Evolutionary conservation across 2,113 vertebrate species (phyloP).

Genomic region (Cnemophilus loriae): DNA sequence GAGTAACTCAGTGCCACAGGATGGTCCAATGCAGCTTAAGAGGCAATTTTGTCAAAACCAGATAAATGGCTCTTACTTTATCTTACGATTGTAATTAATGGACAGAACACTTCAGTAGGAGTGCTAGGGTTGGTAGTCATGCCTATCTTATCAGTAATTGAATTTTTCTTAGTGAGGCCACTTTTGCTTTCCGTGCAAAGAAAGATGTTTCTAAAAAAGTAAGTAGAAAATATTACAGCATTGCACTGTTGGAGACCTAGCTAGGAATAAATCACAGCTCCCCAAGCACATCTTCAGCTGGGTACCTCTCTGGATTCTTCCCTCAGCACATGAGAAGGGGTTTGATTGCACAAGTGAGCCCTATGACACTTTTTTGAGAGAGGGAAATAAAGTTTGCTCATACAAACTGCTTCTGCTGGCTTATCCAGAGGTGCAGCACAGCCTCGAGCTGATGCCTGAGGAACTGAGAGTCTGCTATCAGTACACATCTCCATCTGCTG

Average conservation of each 20-base stretch:
- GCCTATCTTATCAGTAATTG: neutral
- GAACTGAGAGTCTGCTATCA: neutral
- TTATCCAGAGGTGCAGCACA: neutral
- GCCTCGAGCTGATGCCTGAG: neutral
- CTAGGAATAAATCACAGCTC: neutral
- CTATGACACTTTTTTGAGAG: neutral
- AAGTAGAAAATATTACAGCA: neutral
- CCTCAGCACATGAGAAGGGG: neutral
- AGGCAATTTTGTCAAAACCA: neutral
- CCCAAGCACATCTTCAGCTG: neutral
- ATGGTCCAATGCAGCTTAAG: neutral
- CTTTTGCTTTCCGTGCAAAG: neutral
- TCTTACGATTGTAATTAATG: neutral
- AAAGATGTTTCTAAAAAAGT: neutral
- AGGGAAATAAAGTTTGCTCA: neutral
- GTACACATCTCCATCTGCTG: neutral
- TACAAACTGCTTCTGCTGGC: neutral
- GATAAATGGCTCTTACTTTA: neutral
- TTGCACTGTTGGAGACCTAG: neutral
- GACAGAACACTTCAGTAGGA: neutral
- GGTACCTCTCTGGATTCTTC: neutral
- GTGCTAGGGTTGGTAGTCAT: neutral
- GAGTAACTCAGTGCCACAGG: neutral
- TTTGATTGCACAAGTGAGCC: neutral
- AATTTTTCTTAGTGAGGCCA: neutral